Conservation (phyloP, 2,113 vertebrate genomes). For the Lamprotornis superbus region DNA sequence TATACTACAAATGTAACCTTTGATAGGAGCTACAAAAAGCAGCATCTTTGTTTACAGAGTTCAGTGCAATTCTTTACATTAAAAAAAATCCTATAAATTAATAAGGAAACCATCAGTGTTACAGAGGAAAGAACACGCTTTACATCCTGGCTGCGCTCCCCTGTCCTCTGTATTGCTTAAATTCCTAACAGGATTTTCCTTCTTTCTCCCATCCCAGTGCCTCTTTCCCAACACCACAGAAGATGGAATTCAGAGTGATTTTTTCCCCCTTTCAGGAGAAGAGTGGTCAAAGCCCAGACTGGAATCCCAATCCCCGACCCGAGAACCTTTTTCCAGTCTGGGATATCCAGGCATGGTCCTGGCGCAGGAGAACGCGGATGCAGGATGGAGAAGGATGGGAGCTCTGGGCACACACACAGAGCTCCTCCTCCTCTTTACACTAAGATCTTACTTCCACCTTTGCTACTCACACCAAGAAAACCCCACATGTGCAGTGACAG, state of each 20-base stretch:
- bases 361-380: rapidly evolving
- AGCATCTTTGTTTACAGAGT: constrained; percentile 89
- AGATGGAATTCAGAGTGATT: background rate
- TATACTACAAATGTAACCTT: constrained; percentile 93
- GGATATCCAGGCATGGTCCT: background rate
- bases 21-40: constrained; percentile 90
- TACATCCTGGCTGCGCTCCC: background rate
- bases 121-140: constrained; percentile 69
- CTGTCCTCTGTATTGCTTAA: constrained; percentile 49
- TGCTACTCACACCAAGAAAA: background rate
- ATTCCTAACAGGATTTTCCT: background rate
- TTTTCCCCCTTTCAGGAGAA: background rate
- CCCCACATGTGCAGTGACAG: rapidly evolving
- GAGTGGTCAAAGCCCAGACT: background rate
- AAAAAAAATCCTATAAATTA: constrained; percentile 81
- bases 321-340: background rate
- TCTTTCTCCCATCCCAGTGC: background rate
- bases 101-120: constrained; percentile 72
- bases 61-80: constrained; percentile 97
- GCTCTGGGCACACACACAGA: background rate
- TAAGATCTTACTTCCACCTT: background rate
- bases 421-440: background rate
- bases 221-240: background rate
- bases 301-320: background rate
- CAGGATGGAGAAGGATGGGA: background rate